These are phyloP conservation scores for Caenorhabditis parvicauda DNA, from an alignment of 2,888 invertebrate genomes.

Conservation along the genomic window DNA sequence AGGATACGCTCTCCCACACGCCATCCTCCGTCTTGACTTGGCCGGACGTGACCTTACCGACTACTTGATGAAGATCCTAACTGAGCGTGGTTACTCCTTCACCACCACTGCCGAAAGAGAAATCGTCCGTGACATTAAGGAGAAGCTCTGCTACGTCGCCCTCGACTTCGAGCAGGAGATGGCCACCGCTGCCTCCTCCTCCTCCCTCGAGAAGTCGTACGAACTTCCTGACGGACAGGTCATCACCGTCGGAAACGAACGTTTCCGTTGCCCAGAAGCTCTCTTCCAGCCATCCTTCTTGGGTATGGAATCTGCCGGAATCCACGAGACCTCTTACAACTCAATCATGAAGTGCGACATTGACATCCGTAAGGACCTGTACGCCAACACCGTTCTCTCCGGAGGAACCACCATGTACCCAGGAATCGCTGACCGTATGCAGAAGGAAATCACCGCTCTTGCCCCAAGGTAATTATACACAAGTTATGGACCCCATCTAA, in stretches of 20 bases:
- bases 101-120: constrained; percentile 70
- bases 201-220: constrained; percentile 84
- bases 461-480: constrained; percentile 71
- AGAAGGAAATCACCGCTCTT: constrained; percentile 73
- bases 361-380: constrained; percentile 86
- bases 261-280: constrained; percentile 84
- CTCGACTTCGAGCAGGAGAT: constrained; percentile 95
- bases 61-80: constrained; percentile 67
- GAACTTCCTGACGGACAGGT: constrained; percentile 85
- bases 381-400: constrained; percentile 69
- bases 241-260: constrained; percentile 67
- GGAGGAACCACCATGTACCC: constrained; percentile 81
- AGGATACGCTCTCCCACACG: constrained; percentile 69
- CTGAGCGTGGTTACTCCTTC: constrained; percentile 65
- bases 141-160: constrained; percentile 95
- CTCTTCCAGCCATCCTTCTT: constrained; percentile 75
- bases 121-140: constrained; percentile 85
- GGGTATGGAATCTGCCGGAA: constrained; percentile 66
- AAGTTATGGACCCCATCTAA: no score
- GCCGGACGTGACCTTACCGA: constrained; percentile 67
- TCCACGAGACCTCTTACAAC: constrained; percentile 77
- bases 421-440: constrained; percentile 94
- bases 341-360: constrained; percentile 91
- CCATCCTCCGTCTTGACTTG: constrained; percentile 67
- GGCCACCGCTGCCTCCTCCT: constrained; percentile 83